Conservation (phyloP, 2,113 vertebrate genomes). For the Willisornis vidua region DNA sequence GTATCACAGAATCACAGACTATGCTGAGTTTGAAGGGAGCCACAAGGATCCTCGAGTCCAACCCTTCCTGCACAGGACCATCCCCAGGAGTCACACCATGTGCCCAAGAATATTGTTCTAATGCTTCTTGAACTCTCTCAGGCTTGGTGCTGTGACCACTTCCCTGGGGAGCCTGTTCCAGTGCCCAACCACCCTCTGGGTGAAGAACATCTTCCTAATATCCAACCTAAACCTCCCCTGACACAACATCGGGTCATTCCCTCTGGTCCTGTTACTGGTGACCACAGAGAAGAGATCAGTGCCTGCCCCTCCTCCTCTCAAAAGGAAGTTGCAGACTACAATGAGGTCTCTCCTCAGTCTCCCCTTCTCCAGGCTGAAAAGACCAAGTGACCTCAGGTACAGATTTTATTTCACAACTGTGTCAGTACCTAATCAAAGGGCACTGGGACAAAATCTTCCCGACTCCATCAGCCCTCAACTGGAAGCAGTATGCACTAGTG, state of each 20-base stretch:
- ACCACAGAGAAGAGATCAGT: neutral
- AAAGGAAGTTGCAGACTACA: neutral
- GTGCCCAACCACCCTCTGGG: neutral
- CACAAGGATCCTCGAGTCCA: neutral
- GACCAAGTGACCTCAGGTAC: neutral
- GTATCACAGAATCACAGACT: neutral
- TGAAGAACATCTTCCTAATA: neutral
- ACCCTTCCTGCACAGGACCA: neutral
- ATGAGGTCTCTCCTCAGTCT: neutral
- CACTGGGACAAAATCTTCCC: neutral
- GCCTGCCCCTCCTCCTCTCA: neutral
- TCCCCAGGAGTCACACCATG: neutral
- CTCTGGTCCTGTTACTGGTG: neutral
- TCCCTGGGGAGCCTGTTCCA: neutral
- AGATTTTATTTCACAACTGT: neutral
- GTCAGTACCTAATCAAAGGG: neutral
- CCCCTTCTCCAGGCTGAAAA: neutral
- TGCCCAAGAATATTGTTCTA: neutral
- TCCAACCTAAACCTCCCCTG: neutral
- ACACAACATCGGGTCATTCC: neutral
- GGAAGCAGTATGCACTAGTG: neutral
- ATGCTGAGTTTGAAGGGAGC: neutral
- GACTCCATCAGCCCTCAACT: neutral
- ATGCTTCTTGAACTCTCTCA: neutral
- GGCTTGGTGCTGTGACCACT: neutral